Base-by-base conservation (phyloP, 2,113 vertebrate species). In the Pipra filicauda region DNA sequence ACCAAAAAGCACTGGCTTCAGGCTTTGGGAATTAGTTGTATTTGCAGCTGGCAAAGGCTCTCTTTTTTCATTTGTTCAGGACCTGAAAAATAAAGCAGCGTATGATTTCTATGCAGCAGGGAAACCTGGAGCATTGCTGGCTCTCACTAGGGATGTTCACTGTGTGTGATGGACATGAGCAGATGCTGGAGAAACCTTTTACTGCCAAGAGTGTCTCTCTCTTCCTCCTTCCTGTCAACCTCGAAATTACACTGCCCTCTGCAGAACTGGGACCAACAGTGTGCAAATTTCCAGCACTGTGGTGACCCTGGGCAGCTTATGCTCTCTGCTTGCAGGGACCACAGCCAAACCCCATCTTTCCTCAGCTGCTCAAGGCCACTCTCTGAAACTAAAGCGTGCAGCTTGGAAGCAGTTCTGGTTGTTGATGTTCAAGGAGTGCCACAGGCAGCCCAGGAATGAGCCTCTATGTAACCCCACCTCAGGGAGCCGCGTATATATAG, bases 401-500 rank as follows among this genome's bases (percentile, higher is more conserved):
- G 58, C 88, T 87, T 1, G 4, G 87, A 54, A 71, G 61, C 58
- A 78, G 49, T 12, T 31, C 77, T 66, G 73, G 58, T 66, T 19
- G 3, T 8, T 11, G 52, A 19, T 91, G 74, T 44, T 33, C 54
- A 77, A 92, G 91, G 92, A 92, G 69, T 62, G 91, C 55, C 57
- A 1, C 85, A 91, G 81, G 87, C 91, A 91, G 91, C 85, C 64
- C 1, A 4, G 37, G 91, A 90, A 96, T 90, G 93, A 95, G 72
- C 71, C 64, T 80, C 37, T 23, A 2, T 70, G 82, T 85, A 88
- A 94, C 91, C 81, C 81, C 91, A 93, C 84, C 87, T 88, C 71
- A 2, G 77, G 46, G 71, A 91, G 10, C 74, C 54, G 89, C 4
- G 0, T 94, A 95, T 95, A 95, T 93, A 91, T 96, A 94, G 94